Conservation (phyloP, 1,140 invertebrate genomes). For the Battus philenor region DNA sequence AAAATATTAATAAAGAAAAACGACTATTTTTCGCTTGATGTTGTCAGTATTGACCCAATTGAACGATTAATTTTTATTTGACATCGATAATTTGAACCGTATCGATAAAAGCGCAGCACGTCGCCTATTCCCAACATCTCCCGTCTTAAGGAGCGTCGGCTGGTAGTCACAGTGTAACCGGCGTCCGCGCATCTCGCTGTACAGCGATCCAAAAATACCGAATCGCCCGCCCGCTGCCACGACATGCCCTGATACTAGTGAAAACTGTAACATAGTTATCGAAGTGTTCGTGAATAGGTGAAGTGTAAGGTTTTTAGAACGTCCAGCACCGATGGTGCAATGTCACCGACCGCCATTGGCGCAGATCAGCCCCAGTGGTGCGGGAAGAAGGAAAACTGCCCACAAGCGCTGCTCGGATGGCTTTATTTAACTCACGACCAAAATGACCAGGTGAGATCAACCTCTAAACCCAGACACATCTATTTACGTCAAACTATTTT, state of each 20-base stretch:
- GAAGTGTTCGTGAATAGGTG: too few relatives aligned
- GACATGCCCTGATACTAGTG: constrained; percentile 27
- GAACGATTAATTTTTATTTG: too few relatives aligned
- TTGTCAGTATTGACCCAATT: too few relatives aligned
- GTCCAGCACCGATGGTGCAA: constrained; percentile 40
- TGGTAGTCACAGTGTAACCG: constrained; percentile 50
- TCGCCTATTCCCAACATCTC: constrained; percentile 49
- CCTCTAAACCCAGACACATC: too few relatives aligned
- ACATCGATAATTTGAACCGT: not conserved
- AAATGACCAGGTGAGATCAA: constrained; percentile 56
- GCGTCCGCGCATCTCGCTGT: constrained; percentile 57
- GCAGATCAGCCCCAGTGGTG: constrained; percentile 62
- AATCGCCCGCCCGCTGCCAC: constrained; percentile 36
- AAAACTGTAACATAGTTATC: not conserved
- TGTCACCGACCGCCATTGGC: constrained; percentile 61
- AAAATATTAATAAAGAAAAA: too few relatives aligned
- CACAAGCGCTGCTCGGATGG: constrained; percentile 59
- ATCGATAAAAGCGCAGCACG: constrained; percentile 30
- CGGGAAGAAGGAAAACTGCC: constrained; percentile 50
- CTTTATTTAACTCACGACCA: constrained; percentile 59
- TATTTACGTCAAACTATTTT: too few relatives aligned
- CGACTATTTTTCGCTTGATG: too few relatives aligned
- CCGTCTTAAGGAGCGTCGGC: constrained; percentile 65
- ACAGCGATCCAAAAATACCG: constrained; percentile 62
- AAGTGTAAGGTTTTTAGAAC: not conserved